These are phyloP conservation scores for Drosophila kuntzei DNA, from an alignment of 2,888 invertebrate species.

Conservation along the genomic window DNA sequence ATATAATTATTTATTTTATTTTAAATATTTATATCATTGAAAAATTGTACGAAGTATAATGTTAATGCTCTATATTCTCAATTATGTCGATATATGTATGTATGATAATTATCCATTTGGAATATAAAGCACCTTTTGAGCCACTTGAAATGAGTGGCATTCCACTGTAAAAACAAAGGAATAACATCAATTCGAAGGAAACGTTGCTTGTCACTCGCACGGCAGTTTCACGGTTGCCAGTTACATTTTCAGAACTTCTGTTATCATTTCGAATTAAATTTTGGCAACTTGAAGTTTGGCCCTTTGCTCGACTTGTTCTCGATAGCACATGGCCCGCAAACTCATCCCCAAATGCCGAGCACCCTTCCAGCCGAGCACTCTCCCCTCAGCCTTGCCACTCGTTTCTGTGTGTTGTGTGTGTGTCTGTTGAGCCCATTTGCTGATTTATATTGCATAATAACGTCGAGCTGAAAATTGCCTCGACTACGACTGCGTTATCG, in stretches of 20 bases:
- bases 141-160: neutral
- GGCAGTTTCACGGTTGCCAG: conserved; percentile 69
- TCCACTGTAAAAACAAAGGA: conserved; percentile 56
- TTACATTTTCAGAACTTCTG: conserved; percentile 71
- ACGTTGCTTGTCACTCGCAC: conserved; percentile 37
- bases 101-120: neutral
- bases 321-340: conserved; percentile 29
- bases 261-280: conserved; percentile 80
- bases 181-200: conserved; percentile 28
- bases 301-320: conserved; percentile 16
- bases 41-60: too few species aligned
- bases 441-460: conserved; percentile 84
- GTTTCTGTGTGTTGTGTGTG: conserved; percentile 24
- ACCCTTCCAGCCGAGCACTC: conserved; percentile 4
- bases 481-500: conserved; percentile 50
- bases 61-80: neutral
- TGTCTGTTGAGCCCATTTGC: conserved; percentile 72
- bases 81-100: neutral
- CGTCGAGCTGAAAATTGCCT: conserved; percentile 79
- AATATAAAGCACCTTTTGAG: neutral
- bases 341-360: conserved; percentile 25
- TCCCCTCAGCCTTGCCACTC: neutral
- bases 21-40: too few species aligned
- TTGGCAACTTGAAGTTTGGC: conserved; percentile 42
- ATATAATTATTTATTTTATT: too few species aligned